A percentile compares a stretch with the other conserved stretches of the same genome.
phyloP scores from a whole-genome alignment of 2,888 invertebrate species.

The Bellardia pandia region DNA sequence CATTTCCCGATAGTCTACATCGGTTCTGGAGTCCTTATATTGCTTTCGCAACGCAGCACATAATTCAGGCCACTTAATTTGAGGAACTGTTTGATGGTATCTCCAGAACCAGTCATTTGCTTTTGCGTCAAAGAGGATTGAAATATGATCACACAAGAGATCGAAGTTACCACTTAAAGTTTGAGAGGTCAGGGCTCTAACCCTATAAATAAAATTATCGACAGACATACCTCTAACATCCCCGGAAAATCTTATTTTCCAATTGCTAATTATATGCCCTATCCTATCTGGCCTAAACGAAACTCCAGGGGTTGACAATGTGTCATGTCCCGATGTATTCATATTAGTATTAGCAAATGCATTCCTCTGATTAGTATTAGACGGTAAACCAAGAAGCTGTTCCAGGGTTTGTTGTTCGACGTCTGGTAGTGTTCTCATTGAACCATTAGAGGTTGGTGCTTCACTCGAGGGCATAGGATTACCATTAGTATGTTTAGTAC shows the following conservation, averaged over 20 bases:
- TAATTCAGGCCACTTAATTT: conserved; percentile 18
- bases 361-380: background rate
- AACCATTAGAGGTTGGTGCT: background rate
- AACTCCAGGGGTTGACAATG: background rate
- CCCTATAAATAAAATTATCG: conserved; percentile 30
- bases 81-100: background rate
- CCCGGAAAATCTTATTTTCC: conserved; percentile 10
- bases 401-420: conserved; percentile 9
- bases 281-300: background rate
- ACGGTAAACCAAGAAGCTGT: background rate
- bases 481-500: background rate
- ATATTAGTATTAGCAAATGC: background rate
- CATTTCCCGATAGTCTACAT: conserved; percentile 33
- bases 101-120: too few species aligned
- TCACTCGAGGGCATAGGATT: background rate
- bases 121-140: background rate
- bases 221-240: background rate
- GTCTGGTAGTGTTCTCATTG: background rate
- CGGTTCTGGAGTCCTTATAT: conserved; percentile 41
- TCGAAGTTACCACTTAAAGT: conserved; percentile 21
- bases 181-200: too few species aligned
- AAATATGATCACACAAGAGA: background rate
- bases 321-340: too few species aligned
- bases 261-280: conserved; percentile 17
- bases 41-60: conserved; percentile 40